phyloP scores from a whole-genome alignment of 2,113 vertebrate species.

The Aythya baeri region DNA sequence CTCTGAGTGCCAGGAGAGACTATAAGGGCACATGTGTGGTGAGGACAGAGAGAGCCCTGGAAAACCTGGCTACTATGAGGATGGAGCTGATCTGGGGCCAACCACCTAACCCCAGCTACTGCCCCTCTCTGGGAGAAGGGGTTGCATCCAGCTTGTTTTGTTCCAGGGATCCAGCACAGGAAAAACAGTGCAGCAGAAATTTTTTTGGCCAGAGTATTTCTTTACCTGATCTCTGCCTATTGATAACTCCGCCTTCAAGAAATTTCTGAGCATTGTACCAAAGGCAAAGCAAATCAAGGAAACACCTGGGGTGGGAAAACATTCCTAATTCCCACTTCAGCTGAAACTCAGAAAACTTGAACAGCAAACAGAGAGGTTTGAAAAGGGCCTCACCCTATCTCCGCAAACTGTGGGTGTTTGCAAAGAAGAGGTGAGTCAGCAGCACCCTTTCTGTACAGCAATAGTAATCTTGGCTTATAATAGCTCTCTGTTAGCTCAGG shows the following conservation, averaged over 20 bases:
- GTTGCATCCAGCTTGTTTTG: not conserved
- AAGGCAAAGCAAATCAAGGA: not conserved
- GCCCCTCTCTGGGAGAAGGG: not conserved
- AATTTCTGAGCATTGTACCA: not conserved
- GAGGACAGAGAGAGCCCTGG: not conserved
- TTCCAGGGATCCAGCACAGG: not conserved
- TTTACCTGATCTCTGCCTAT: not conserved
- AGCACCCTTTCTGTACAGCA: not conserved
- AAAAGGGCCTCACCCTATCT: not conserved
- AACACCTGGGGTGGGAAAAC: not conserved
- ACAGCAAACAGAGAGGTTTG: not conserved
- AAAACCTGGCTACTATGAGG: not conserved
- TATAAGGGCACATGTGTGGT: not conserved
- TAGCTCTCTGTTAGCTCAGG: not conserved
- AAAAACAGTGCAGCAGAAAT: not conserved
- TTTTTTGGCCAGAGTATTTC: not conserved
- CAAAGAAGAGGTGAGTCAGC: not conserved
- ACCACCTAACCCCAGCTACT: not conserved
- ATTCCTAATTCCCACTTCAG: not conserved
- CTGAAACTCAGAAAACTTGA: not conserved
- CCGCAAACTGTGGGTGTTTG: not conserved
- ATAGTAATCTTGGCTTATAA: not conserved
- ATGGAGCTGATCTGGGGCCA: not conserved
- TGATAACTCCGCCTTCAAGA: not conserved
- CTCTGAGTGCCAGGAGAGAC: not conserved